These are phyloP conservation scores for Drosophila yakuba DNA, from an alignment of 1,140 invertebrate species.

Conservation along the genomic window DNA sequence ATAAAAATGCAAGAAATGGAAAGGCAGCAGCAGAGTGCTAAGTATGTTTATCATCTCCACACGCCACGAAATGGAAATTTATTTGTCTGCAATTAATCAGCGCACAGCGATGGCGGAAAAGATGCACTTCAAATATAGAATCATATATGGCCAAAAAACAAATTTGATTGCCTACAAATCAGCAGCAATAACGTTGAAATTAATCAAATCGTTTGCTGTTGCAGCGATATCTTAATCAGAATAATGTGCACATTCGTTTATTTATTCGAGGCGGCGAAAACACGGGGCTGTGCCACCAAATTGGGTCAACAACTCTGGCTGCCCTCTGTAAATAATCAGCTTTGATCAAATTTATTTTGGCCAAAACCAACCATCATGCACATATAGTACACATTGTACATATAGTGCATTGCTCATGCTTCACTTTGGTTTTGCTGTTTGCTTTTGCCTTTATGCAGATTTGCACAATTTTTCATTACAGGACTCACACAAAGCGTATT, in stretches of 20 bases:
- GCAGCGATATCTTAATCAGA: constrained; percentile 34
- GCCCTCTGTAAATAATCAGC: constrained; percentile 62
- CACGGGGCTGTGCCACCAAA: constrained; percentile 6
- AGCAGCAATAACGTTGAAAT: constrained; percentile 42
- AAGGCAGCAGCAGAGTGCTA: constrained; percentile 40
- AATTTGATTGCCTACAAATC: constrained; percentile 34
- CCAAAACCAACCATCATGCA: constrained; percentile 28
- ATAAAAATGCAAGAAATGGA: neutral
- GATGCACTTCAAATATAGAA: neutral
- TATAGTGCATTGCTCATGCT: constrained; percentile 10
- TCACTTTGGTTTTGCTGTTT: constrained; percentile 35
- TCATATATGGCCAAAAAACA: too few species aligned
- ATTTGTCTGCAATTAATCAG: constrained; percentile 73
- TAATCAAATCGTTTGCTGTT: constrained; percentile 33
- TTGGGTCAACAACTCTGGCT: constrained; percentile 46
- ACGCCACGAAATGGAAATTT: constrained; percentile 54
- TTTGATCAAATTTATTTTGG: constrained; percentile 64
- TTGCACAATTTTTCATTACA: constrained; percentile 56
- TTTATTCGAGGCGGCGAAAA: constrained; percentile 37
- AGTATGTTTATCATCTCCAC: constrained; percentile 69
- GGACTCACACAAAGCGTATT: constrained; percentile 26
- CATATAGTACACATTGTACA: too few species aligned
- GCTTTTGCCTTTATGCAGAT: constrained; percentile 40
- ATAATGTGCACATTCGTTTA: constrained; percentile 30
- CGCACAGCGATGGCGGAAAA: neutral